phyloP scores from a whole-genome alignment of 2,113 vertebrate genomes.

The Sapayoa aenigma region DNA sequence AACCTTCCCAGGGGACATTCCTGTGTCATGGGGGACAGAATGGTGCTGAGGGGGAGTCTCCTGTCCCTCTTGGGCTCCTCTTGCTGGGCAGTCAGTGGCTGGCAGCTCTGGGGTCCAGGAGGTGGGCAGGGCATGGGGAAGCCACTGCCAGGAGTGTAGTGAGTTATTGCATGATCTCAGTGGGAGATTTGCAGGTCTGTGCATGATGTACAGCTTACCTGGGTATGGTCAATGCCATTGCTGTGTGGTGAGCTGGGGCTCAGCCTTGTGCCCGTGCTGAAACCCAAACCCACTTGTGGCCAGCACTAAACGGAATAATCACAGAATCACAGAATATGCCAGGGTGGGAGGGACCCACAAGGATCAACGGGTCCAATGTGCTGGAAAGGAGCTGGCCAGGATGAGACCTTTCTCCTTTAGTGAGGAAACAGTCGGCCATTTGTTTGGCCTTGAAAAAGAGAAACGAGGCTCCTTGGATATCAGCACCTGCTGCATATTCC shows the following conservation, averaged over 20 bases:
- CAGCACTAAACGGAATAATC: background rate
- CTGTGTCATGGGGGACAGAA: background rate
- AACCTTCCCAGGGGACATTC: background rate
- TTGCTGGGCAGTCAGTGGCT: background rate
- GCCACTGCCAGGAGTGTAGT: accelerated
- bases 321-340: background rate
- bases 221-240: background rate
- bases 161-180: accelerated
- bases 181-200: background rate
- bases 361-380: background rate
- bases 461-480: background rate
- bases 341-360: background rate
- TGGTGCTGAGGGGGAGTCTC: background rate
- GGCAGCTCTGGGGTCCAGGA: background rate
- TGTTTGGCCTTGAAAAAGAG: background rate
- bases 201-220: background rate
- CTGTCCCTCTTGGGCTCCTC: background rate
- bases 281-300: background rate
- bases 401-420: background rate
- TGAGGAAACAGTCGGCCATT: background rate
- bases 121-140: background rate
- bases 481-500: background rate
- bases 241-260: background rate
- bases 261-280: background rate
- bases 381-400: background rate